These are phyloP conservation scores for Phorcus lineatus DNA, from an alignment of 2,888 invertebrate species.

Conservation along the genomic window DNA sequence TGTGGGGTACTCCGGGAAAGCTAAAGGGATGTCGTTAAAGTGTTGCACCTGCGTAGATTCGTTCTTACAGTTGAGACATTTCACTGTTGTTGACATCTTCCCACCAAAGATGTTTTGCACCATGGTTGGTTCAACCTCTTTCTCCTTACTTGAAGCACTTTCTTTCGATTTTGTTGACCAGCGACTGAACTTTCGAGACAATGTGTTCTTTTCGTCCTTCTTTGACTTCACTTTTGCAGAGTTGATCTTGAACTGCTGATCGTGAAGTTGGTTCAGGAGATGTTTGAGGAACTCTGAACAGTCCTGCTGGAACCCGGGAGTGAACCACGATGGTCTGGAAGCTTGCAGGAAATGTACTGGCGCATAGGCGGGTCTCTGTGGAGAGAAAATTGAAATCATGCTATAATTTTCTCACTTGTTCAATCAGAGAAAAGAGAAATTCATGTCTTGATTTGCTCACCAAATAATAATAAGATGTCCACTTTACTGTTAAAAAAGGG, in stretches of 20 bases:
- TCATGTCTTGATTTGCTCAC: no score
- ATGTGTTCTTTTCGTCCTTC: conserved; percentile 24
- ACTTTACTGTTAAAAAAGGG: no score
- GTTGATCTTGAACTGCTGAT: conserved; percentile 80
- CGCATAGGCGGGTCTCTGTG: conserved; percentile 80
- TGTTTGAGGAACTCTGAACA: conserved; percentile 90
- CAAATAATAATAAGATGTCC: no score
- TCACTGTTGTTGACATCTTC: conserved; percentile 84
- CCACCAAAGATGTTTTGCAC: conserved; percentile 87
- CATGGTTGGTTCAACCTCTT: conserved; percentile 65
- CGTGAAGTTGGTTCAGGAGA: conserved; percentile 84
- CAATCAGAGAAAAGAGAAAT: no score
- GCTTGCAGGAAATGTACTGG: conserved; percentile 84
- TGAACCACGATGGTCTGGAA: conserved; percentile 87
- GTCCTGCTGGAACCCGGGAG: conserved; percentile 87
- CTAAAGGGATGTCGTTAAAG: conserved; percentile 83
- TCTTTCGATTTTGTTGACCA: not conserved
- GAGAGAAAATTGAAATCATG: conserved; percentile 5
- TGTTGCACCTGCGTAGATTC: conserved; percentile 85
- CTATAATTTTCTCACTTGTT: not conserved
- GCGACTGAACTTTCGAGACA: conserved; percentile 3
- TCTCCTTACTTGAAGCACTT: not conserved
- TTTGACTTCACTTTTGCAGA: not conserved
- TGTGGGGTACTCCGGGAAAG: conserved; percentile 68
- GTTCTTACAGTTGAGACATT: conserved; percentile 84